Evolutionary conservation across 2,888 invertebrate genomes (phyloP), one percentile per base, ranked within the genome.

Genomic region (Melinaea marsaeus): DNA sequence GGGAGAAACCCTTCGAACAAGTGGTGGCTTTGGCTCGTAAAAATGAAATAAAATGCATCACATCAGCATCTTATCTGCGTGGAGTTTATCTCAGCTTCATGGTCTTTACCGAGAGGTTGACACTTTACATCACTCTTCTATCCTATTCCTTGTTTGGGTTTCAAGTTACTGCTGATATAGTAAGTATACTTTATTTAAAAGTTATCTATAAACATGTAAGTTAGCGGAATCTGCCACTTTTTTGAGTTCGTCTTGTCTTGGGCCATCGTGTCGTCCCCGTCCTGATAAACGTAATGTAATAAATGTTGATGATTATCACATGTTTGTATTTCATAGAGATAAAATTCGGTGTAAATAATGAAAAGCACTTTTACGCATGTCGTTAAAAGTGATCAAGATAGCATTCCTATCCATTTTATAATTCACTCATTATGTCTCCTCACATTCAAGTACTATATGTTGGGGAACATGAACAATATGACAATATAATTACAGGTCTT

Each of bases 1-100:
- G 98, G 96, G 98, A 98, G 81, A 95, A 94, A 72, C 96, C 97
- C 0, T 98, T 98, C 78, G 95, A 95, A 66, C 92, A 94, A 68
- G 92, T 97, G n/a, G 95, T 98, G 2, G 93, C 94, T 7, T 82
- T 93, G 59, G 95, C 96, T 1, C 89, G 98, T 75, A 93, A 93
- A 87, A 94, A 92, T 73, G 95, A 93, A 74, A 92, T 94, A 67
- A 88, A 92, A 58, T 91, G 92, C 73, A 92, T 94, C 71, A 91
- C 91, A 6, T 92, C 92, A 63, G 93, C 93, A 0, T 93, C 94
- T 0, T 94, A 94, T 79, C 87, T 94, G 66, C 92, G 92, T 67
- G 95, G 92, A 46, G 89, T 94, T 67, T 94, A 93, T 88, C 92
- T 93, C 81, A 94, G 92, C 75, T 91, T 94, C 78, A 94, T 95